Percentiles rank a stretch among this genome's conserved stretches.
Conservation (phyloP, 2,888 invertebrate genomes). For the Aethes cnicana region DNA sequence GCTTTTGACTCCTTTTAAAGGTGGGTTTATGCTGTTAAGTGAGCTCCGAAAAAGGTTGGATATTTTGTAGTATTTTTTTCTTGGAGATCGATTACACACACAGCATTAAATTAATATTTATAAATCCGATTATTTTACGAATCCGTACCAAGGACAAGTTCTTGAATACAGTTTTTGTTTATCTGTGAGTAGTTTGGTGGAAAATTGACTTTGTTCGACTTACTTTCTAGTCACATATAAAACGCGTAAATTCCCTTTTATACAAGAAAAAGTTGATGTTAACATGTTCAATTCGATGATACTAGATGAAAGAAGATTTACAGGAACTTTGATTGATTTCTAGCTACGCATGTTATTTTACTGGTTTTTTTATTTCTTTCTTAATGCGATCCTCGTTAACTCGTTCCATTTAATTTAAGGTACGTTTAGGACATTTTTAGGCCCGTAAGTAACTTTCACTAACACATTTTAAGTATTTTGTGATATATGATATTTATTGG, state of each 20-base stretch:
- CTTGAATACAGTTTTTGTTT: conserved; percentile 39
- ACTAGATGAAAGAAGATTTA: conserved; percentile 15
- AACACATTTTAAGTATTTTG: not conserved
- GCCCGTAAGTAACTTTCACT: conserved; percentile 13
- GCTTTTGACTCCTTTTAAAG: conserved; percentile 24
- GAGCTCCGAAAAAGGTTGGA: not conserved
- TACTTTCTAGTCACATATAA: conserved; percentile 27
- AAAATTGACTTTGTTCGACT: conserved; percentile 41
- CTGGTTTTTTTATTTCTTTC: not conserved
- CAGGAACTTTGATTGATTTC: conserved; percentile 26
- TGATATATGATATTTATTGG: not conserved
- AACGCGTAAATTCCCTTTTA: conserved; percentile 20
- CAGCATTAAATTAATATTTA: conserved; percentile 11
- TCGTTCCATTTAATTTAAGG: conserved; percentile 21
- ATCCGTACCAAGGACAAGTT: conserved; percentile 34
- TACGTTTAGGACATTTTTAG: conserved; percentile 26
- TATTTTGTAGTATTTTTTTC: not conserved
- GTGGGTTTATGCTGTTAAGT: conserved; percentile 18
- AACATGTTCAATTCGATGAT: conserved; percentile 3
- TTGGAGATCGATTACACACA: conserved; percentile 14
- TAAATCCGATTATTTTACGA: conserved; percentile 11
- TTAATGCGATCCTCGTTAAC: conserved; percentile 24
- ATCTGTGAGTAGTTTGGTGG: conserved; percentile 41
- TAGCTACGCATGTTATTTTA: conserved; percentile 17
- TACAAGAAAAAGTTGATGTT: not conserved